phyloP scores from a whole-genome alignment of 2,797 vertebrate genomes.

The Macropodus opercularis region DNA sequence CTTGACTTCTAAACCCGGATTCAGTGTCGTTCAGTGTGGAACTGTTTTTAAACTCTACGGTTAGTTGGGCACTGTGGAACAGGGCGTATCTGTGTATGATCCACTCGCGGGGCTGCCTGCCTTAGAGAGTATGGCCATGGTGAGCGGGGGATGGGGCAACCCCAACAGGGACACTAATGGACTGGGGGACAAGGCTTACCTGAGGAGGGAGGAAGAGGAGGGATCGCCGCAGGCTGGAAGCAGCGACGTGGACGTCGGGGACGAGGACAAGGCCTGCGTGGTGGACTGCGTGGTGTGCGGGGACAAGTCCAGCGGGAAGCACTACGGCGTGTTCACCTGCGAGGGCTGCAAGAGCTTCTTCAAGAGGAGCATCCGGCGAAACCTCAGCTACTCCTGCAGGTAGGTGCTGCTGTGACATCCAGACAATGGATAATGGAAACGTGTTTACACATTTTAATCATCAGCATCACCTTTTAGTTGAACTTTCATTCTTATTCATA shows the following conservation, averaged over 20 bases:
- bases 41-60: slow-evolving; percentile 21
- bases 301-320: slow-evolving; percentile 96
- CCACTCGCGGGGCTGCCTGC: slow-evolving; percentile 48
- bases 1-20: slow-evolving; percentile 8
- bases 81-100: slow-evolving; percentile 64
- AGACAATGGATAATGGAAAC: neutral
- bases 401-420: slow-evolving; percentile 49
- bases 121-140: slow-evolving; percentile 91
- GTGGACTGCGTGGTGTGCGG: slow-evolving; percentile 96
- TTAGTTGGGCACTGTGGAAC: slow-evolving; percentile 34
- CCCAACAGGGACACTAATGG: slow-evolving; percentile 90
- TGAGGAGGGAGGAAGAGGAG: slow-evolving; percentile 86
- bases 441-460: neutral
- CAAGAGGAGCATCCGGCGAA: slow-evolving; percentile 93
- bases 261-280: slow-evolving; percentile 89
- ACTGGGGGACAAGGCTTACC: slow-evolving; percentile 87
- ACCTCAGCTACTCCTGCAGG: slow-evolving; percentile 97
- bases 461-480: neutral
- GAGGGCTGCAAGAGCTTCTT: slow-evolving; percentile 99
- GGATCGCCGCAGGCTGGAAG: slow-evolving; percentile 87
- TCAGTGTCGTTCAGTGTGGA: slow-evolving; percentile 11
- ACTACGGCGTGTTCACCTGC: slow-evolving; percentile 96
- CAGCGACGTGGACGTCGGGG: slow-evolving; percentile 90
- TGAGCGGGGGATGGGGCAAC: slow-evolving; percentile 94
- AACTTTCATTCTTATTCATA: too few relatives aligned